A percentile compares a stretch with the other conserved stretches of the same genome.
Evolutionary conservation across 2,888 invertebrate genomes (phyloP).

Genomic region (Sphaeridia pumilis): DNA sequence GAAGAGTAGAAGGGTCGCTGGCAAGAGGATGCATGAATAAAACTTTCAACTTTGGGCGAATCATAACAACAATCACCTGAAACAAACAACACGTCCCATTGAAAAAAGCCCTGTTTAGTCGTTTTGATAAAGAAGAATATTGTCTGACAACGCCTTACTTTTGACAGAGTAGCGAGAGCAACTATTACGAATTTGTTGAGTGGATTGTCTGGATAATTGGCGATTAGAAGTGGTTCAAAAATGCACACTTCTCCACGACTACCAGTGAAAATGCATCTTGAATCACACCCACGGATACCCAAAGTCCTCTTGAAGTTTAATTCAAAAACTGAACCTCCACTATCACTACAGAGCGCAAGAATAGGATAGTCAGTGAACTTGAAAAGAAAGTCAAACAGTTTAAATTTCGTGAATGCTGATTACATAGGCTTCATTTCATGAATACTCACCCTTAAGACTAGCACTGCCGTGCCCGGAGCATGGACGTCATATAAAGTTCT

Average conservation of each 20-base stretch:
- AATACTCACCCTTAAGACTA: slow-evolving; percentile 52
- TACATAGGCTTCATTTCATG: neutral
- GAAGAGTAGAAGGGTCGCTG: slow-evolving; percentile 61
- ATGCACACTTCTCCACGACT: slow-evolving; percentile 86
- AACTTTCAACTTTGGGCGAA: slow-evolving; percentile 63
- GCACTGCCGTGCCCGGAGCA: slow-evolving; percentile 68
- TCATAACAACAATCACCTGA: slow-evolving; percentile 62
- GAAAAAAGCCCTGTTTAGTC: neutral
- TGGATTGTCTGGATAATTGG: slow-evolving; percentile 50
- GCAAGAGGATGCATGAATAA: slow-evolving; percentile 64
- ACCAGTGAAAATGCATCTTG: slow-evolving; percentile 91
- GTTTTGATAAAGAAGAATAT: neutral
- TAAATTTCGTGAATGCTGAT: neutral
- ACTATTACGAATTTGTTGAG: slow-evolving; percentile 64
- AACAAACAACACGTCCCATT: neutral
- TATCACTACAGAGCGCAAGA: slow-evolving; percentile 72
- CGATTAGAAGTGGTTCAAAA: slow-evolving; percentile 55
- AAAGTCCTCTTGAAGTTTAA: slow-evolving; percentile 76
- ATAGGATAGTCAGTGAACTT: slow-evolving; percentile 61
- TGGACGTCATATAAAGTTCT: slow-evolving; percentile 66
- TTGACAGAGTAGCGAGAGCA: slow-evolving; percentile 87
- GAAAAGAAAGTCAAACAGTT: slow-evolving; percentile 24
- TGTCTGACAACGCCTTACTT: too few species aligned
- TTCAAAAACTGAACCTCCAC: slow-evolving; percentile 92
- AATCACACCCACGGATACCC: slow-evolving; percentile 76